Percentiles rank a stretch among this genome's conserved stretches.
Conservation (phyloP, 92 coral and sea anemone species). For the Nematostella vectensis region DNA sequence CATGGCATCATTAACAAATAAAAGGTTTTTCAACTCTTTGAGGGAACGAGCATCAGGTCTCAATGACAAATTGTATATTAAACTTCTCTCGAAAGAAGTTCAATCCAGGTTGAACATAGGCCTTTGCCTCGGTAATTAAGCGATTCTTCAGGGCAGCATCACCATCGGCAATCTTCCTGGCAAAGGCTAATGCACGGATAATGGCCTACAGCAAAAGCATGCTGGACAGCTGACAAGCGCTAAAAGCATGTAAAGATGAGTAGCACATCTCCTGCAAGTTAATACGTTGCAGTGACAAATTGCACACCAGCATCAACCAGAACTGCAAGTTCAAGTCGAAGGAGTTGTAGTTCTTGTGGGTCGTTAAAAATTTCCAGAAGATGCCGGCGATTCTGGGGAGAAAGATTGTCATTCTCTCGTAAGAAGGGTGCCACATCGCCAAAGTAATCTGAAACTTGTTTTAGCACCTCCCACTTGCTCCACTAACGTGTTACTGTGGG, state of each 20-base stretch:
- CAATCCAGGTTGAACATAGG: constrained; percentile 44
- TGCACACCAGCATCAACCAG: constrained; percentile 38
- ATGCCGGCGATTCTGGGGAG: constrained; percentile 53
- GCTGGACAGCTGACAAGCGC: constrained; percentile 49
- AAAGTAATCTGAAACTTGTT: constrained; percentile 27
- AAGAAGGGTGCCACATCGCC: constrained; percentile 54
- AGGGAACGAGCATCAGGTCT: constrained; percentile 57
- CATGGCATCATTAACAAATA: constrained; percentile 52
- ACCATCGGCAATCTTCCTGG: constrained; percentile 45
- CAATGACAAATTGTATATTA: constrained; percentile 45
- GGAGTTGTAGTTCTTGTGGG: constrained; percentile 34
- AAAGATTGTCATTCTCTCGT: constrained; percentile 37
- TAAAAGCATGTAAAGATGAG: constrained; percentile 36
- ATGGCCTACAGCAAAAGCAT: constrained; percentile 47
- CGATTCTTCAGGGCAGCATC: constrained; percentile 38
- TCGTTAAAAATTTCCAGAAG: constrained; percentile 54
- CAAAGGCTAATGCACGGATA: constrained; percentile 28
- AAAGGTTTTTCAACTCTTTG: constrained; percentile 53
- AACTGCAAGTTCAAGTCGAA: constrained; percentile 36
- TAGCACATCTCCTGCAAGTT: constrained; percentile 33
- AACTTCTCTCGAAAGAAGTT: constrained; percentile 50
- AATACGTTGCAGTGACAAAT: constrained; percentile 35
- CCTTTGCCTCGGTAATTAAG: constrained; percentile 22
- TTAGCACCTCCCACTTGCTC: constrained; percentile 8
- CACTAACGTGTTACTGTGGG: constrained; percentile 12